phyloP scores from a whole-genome alignment of 2,113 vertebrate genomes.

The Rhinoderma darwinii region DNA sequence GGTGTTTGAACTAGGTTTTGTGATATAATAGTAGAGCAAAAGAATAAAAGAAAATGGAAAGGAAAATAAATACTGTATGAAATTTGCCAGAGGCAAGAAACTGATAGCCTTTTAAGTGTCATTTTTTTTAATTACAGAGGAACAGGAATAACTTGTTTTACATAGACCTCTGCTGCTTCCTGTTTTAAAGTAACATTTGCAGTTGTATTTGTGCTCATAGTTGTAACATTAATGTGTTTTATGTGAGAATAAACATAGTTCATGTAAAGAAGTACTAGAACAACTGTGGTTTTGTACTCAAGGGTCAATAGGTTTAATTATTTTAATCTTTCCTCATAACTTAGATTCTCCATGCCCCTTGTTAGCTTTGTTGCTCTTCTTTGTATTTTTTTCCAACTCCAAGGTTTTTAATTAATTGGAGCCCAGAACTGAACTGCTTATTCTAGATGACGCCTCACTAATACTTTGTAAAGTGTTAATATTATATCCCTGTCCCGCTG shows the following conservation, averaged over 20 bases:
- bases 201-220: not conserved
- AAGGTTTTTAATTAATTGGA: too few species aligned
- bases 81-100: slow-evolving; percentile 7
- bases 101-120: not conserved
- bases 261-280: not conserved
- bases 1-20: not conserved
- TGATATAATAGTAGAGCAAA: not conserved
- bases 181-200: not conserved
- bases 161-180: not conserved
- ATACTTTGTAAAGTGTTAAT: too few species aligned
- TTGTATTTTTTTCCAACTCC: too few species aligned
- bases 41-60: not conserved
- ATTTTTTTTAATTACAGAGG: not conserved
- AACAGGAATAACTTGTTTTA: slow-evolving; percentile 49
- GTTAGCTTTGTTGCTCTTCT: too few species aligned
- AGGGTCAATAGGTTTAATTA: too few species aligned
- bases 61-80: not conserved
- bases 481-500: too few species aligned
- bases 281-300: too few species aligned
- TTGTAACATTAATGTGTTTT: not conserved
- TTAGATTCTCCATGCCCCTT: too few species aligned
- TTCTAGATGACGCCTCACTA: too few species aligned
- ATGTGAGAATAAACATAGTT: too few species aligned
- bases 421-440: too few species aligned
- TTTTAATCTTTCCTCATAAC: too few species aligned